A percentile compares a stretch with the other conserved stretches of the same genome.
phyloP scores from a whole-genome alignment of 2,888 invertebrate species.

The Eilema sororculum region DNA sequence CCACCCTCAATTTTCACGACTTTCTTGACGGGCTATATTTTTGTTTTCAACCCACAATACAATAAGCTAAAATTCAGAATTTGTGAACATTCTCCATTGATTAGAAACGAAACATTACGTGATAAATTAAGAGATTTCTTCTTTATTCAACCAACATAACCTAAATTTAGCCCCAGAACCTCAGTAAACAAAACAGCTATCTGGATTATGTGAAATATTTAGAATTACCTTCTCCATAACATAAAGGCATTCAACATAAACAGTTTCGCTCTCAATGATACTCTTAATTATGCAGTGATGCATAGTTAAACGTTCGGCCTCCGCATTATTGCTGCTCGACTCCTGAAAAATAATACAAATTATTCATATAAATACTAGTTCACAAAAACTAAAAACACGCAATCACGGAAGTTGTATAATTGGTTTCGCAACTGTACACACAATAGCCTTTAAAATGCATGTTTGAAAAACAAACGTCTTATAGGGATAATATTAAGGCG shows the following conservation, averaged over 20 bases:
- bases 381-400: conserved; percentile 28
- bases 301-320: conserved; percentile 94
- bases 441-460: conserved; percentile 57
- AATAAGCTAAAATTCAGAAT: too few species aligned
- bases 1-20: too few species aligned
- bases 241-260: conserved; percentile 95
- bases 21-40: too few species aligned
- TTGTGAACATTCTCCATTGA: too few species aligned
- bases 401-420: conserved; percentile 52
- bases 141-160: not conserved
- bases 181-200: not conserved
- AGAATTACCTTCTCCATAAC: conserved; percentile 93
- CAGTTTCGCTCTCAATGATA: conserved; percentile 96
- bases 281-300: conserved; percentile 95
- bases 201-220: conserved; percentile 7
- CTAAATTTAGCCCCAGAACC: not conserved
- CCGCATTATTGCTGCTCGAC: conserved; percentile 86
- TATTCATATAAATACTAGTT: conserved; percentile 21
- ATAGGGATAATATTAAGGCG: conserved; percentile 51
- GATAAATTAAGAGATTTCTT: too few species aligned
- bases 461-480: conserved; percentile 59
- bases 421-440: conserved; percentile 53
- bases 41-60: too few species aligned
- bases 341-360: conserved; percentile 63
- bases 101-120: too few species aligned